Evolutionary conservation across 92 coral and sea anemone genomes (phyloP).

Genomic region (Meandrina meandrites): DNA sequence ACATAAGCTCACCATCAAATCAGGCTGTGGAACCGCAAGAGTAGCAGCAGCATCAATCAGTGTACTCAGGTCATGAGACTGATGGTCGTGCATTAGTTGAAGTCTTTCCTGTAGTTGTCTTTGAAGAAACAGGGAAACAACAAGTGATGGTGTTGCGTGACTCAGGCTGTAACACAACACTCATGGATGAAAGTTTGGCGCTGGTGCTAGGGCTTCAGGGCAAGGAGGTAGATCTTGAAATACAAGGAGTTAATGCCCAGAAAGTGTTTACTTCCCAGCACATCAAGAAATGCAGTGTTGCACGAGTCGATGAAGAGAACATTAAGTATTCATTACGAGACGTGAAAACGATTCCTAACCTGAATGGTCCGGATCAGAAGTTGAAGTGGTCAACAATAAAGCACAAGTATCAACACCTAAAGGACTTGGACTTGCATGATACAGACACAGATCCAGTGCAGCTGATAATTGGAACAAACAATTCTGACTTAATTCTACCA

Average conservation of each 20-base stretch:
- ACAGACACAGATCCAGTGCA: constrained; percentile 7
- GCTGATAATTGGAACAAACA: constrained; percentile 37
- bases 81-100: background rate
- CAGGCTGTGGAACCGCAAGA: background rate
- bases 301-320: constrained; percentile 30
- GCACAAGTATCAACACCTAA: constrained; percentile 3
- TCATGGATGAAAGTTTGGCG: too few species aligned
- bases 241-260: constrained; percentile 25
- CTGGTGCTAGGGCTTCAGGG: constrained; percentile 5
- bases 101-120: constrained; percentile 15
- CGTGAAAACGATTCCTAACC: constrained; percentile 8
- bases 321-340: constrained; percentile 5
- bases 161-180: constrained; percentile 41
- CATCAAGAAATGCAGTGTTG: constrained; percentile 12
- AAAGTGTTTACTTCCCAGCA: constrained; percentile 22
- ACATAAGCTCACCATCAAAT: background rate
- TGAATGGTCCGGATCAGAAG: constrained; percentile 34
- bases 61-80: background rate
- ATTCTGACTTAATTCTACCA: constrained; percentile 37
- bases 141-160: constrained; percentile 34
- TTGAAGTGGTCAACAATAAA: constrained; percentile 32
- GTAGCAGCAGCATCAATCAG: background rate
- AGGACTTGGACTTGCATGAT: constrained; percentile 24
- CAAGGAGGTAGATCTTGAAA: constrained; percentile 18
- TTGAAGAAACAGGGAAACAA: background rate